Conservation (phyloP, 2,888 invertebrate genomes). For the Acronicta leporina region DNA sequence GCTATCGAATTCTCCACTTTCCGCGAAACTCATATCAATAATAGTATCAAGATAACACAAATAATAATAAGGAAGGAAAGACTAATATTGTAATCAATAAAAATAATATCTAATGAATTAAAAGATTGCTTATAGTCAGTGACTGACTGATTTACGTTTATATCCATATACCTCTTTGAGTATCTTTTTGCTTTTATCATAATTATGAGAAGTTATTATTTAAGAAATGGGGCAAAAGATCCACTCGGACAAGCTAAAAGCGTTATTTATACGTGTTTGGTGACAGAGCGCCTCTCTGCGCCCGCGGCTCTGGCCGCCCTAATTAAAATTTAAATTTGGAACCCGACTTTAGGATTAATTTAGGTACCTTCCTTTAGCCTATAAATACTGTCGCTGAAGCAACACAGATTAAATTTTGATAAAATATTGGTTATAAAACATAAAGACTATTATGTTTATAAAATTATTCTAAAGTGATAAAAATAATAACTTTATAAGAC, state of each 20-base stretch:
- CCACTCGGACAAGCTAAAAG: conserved; percentile 65
- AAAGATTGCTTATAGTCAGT: conserved; percentile 28
- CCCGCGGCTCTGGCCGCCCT: conserved; percentile 71
- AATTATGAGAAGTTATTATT: conserved; percentile 55
- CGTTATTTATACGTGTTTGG: conserved; percentile 78
- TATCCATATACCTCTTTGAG: conserved; percentile 12
- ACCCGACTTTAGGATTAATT: conserved; percentile 64
- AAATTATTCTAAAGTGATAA: conserved; percentile 7
- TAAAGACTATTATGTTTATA: conserved; percentile 11
- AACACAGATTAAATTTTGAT: conserved; percentile 25
- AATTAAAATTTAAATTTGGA: conserved; percentile 83
- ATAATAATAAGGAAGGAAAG: conserved; percentile 38
- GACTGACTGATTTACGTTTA: conserved; percentile 24
- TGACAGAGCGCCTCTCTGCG: conserved; percentile 71
- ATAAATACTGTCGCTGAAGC: conserved; percentile 50
- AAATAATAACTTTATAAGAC: background rate
- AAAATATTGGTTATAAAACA: conserved; percentile 26
- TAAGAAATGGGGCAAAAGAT: conserved; percentile 49
- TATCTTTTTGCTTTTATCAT: conserved; percentile 38
- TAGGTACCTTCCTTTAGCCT: conserved; percentile 55
- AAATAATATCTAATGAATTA: conserved; percentile 38
- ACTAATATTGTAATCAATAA: conserved; percentile 32
- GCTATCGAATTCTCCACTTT: conserved; percentile 45
- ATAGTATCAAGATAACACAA: conserved; percentile 44
- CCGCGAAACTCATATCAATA: conserved; percentile 46